Conservation (phyloP, 2,113 vertebrate species). For the Sylvia atricapilla region DNA sequence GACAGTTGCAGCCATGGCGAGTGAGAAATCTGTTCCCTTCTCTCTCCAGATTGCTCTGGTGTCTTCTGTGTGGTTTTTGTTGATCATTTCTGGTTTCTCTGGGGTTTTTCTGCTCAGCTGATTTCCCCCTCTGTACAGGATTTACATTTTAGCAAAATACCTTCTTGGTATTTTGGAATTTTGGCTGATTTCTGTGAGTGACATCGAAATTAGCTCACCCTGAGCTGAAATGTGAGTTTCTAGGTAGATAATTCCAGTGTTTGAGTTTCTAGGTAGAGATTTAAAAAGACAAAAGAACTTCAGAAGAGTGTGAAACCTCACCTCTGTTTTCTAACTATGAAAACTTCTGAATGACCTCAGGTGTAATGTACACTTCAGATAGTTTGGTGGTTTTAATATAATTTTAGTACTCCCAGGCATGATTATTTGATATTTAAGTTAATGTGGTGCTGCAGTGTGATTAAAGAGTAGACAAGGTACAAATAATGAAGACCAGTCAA, state of each 20-base stretch:
- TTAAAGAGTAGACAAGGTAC: background rate
- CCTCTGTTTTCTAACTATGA: background rate
- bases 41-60: fast-evolving
- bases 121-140: background rate
- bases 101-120: background rate
- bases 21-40: background rate
- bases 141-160: background rate
- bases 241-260: background rate
- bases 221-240: background rate
- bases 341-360: background rate
- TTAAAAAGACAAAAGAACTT: background rate
- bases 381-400: background rate
- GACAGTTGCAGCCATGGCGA: background rate
- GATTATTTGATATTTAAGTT: background rate
- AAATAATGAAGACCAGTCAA: background rate
- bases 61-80: background rate
- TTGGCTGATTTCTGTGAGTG: background rate
- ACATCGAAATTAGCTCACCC: background rate
- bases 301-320: background rate
- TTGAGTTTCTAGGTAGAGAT: background rate
- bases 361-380: background rate
- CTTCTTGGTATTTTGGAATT: background rate
- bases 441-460: background rate
- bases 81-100: background rate
- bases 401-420: background rate